Evolutionary conservation across 2,113 vertebrate genomes (phyloP).

Genomic region (Bubo blakistoni): DNA sequence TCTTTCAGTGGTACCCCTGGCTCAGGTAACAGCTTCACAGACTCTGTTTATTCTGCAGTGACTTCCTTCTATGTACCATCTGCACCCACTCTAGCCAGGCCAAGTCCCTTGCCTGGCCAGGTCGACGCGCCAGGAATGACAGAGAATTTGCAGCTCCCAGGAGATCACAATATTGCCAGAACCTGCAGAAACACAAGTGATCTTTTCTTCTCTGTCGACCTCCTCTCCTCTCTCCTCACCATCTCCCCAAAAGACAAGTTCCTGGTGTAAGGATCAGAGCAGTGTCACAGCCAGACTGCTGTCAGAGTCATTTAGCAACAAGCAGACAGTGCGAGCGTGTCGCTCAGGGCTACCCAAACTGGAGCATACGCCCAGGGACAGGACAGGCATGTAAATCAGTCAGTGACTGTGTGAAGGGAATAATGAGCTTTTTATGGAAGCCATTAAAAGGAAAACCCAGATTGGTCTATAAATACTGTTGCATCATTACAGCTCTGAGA

Average conservation of each 20-base stretch:
- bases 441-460: conserved; percentile 46
- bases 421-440: conserved; percentile 55
- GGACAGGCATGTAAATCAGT: conserved; percentile 7
- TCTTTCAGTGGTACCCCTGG: neutral
- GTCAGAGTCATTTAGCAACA: neutral
- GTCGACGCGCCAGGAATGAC: accelerated
- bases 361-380: neutral
- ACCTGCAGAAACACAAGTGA: neutral
- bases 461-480: conserved; percentile 25
- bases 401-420: neutral
- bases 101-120: neutral
- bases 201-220: neutral
- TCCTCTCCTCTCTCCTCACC: neutral
- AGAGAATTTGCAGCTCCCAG: neutral
- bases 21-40: neutral
- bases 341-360: neutral
- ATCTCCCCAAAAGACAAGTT: neutral
- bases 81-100: neutral
- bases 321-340: accelerated
- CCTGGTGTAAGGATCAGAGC: neutral
- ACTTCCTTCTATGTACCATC: accelerated
- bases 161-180: neutral
- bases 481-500: neutral
- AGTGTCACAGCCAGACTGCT: neutral
- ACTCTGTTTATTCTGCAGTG: accelerated